These are phyloP conservation scores for Chrysomallon squamiferum DNA, from an alignment of 1,140 invertebrate genomes.

Conservation along the genomic window DNA sequence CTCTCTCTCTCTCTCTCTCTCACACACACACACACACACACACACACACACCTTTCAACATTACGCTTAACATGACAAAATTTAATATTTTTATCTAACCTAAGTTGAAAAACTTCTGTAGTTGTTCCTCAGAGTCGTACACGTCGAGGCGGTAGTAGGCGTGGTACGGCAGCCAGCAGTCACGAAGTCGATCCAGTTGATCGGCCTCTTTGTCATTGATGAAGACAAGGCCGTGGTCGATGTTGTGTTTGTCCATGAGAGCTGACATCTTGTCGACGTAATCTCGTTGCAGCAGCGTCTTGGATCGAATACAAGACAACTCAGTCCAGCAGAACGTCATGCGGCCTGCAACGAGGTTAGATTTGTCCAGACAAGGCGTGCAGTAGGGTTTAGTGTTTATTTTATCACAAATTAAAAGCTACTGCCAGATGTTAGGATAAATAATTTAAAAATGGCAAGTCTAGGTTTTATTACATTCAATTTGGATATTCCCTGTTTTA, in stretches of 20 bases:
- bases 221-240: constrained; percentile 33
- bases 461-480: no score
- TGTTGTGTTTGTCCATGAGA: constrained; percentile 11
- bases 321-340: constrained; percentile 34
- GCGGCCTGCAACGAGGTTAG: constrained; percentile 14
- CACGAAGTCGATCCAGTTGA: constrained; percentile 25
- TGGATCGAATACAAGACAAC: constrained; percentile 22
- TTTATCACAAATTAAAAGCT: no score
- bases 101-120: constrained; percentile 13
- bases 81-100: no score
- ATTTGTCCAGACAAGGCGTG: no score
- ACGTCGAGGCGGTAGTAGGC: constrained; percentile 24
- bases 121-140: constrained; percentile 20
- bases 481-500: no score
- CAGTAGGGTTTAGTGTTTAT: no score
- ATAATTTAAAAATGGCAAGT: no score
- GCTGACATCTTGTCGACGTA: constrained; percentile 25
- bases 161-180: constrained; percentile 30
- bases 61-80: no score
- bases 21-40: no score
- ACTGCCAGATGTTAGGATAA: no score
- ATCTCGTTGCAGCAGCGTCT: constrained; percentile 20
- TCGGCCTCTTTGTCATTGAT: constrained; percentile 23
- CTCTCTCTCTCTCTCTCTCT: no score
- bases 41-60: no score